phyloP scores from a whole-genome alignment of 2,888 invertebrate species.

The Trilocha varians region DNA sequence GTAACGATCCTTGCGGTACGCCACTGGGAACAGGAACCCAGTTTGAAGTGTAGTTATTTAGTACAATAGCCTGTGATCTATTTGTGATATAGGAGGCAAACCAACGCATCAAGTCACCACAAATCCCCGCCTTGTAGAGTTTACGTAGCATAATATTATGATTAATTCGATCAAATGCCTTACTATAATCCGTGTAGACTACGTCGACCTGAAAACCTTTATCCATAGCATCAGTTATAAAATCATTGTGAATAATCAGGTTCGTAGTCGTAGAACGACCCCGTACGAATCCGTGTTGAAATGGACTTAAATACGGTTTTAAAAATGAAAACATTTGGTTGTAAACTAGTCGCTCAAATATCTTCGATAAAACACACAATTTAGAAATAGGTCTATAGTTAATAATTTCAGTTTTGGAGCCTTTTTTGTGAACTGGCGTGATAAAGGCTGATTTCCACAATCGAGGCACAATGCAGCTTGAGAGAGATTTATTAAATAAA shows the following conservation, averaged over 20 bases:
- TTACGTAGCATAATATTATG: neutral
- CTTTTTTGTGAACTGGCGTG: no score
- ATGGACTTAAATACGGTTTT: neutral
- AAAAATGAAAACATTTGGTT: neutral
- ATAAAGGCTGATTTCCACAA: no score
- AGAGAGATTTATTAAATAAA: no score
- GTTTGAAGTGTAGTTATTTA: no score
- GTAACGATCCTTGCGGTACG: no score
- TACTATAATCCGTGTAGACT: no score
- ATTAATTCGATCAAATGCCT: no score
- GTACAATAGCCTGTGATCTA: neutral
- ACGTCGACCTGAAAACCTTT: no score
- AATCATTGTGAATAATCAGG: neutral
- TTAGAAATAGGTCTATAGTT: no score
- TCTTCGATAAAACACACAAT: neutral
- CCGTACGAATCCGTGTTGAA: neutral
- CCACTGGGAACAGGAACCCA: neutral
- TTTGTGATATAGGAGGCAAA: neutral
- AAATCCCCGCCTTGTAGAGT: neutral
- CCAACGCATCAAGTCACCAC: neutral
- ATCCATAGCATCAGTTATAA: no score
- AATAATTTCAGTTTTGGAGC: no score
- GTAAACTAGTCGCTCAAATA: neutral
- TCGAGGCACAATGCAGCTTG: no score
- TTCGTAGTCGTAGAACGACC: neutral